These are phyloP conservation scores for Trachymyrmex septentrionalis DNA, from an alignment of 1,140 invertebrate genomes.

Conservation along the genomic window DNA sequence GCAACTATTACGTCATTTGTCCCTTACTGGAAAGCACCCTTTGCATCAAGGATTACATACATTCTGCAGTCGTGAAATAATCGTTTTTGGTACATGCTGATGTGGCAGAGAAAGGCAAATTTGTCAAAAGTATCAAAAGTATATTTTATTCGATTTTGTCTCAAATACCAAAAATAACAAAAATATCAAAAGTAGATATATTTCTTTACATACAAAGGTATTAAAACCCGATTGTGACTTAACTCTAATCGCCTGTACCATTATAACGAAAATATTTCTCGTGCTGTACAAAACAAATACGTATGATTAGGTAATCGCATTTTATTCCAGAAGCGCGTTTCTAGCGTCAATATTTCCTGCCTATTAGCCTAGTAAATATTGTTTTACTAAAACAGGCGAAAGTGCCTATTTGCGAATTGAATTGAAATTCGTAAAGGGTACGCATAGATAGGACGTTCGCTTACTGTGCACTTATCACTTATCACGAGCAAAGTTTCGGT, in stretches of 20 bases:
- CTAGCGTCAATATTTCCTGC: background rate
- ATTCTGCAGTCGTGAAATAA: background rate
- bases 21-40: no score
- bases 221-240: background rate
- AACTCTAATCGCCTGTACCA: background rate
- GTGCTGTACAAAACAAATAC: background rate
- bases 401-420: background rate
- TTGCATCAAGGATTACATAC: background rate
- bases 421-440: background rate
- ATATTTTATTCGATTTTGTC: no score
- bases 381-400: background rate
- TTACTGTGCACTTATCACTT: slow-evolving; percentile 44
- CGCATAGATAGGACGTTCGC: background rate
- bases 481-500: slow-evolving; percentile 28
- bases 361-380: background rate
- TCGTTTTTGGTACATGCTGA: background rate
- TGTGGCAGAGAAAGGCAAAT: background rate
- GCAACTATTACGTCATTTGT: no score
- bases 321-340: background rate
- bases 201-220: background rate
- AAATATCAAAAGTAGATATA: background rate
- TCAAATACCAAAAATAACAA: background rate
- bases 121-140: no score
- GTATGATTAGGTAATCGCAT: slow-evolving; percentile 2
- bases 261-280: background rate